Evolutionary conservation across 2,888 invertebrate species (phyloP).

Genomic region (Desoria tigrina): DNA sequence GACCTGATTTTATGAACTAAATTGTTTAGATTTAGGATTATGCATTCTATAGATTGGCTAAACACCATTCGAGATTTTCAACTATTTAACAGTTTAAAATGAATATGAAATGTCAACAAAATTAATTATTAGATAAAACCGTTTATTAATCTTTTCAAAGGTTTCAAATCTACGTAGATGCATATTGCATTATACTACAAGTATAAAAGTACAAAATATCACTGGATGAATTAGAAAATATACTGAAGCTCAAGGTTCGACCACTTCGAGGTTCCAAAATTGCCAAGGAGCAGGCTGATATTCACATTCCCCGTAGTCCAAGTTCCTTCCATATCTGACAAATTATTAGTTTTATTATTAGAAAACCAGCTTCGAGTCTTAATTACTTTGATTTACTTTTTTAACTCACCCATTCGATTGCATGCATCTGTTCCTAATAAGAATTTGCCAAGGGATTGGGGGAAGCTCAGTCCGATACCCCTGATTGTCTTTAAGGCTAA

Average conservation of each 20-base stretch:
- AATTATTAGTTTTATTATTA: not conserved
- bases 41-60: too few relatives aligned
- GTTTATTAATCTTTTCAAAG: too few relatives aligned
- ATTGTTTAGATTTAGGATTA: too few relatives aligned
- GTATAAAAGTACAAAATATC: too few relatives aligned
- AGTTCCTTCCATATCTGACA: constrained; percentile 20
- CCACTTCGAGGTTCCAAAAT: constrained; percentile 29
- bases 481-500: not conserved
- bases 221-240: too few relatives aligned
- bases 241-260: not conserved
- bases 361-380: constrained; percentile 5
- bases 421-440: constrained; percentile 34
- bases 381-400: not conserved
- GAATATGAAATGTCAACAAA: too few relatives aligned
- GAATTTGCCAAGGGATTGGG: constrained; percentile 30
- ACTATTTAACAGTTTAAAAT: too few relatives aligned
- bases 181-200: too few relatives aligned
- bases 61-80: too few relatives aligned
- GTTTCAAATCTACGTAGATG: too few relatives aligned
- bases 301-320: constrained; percentile 41
- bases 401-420: constrained; percentile 35
- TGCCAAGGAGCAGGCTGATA: constrained; percentile 33
- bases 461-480: not conserved
- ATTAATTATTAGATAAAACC: too few relatives aligned
- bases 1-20: too few relatives aligned